These are phyloP conservation scores for Dioctria linearis DNA, from an alignment of 2,888 invertebrate species.

Conservation along the genomic window DNA sequence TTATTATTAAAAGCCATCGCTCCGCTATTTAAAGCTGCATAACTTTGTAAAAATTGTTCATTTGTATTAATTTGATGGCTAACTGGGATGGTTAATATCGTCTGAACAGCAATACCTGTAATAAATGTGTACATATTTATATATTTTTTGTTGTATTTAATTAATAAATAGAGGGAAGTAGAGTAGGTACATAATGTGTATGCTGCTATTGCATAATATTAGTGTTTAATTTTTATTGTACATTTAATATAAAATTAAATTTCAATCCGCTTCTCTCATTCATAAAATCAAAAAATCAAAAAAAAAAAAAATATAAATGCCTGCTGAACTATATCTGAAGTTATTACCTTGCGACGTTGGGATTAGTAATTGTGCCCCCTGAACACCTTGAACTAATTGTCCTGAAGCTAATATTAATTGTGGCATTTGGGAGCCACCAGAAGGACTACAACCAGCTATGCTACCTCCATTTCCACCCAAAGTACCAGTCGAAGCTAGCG, in stretches of 20 bases:
- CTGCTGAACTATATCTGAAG: slow-evolving; percentile 27
- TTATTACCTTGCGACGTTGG: slow-evolving; percentile 92
- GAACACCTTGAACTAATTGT: slow-evolving; percentile 92
- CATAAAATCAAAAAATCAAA: background rate
- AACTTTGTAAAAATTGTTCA: slow-evolving; percentile 73
- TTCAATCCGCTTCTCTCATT: background rate
- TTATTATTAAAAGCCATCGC: slow-evolving; percentile 77
- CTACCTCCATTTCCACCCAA: slow-evolving; percentile 75
- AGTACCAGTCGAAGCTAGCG: slow-evolving; percentile 71
- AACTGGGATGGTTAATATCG: slow-evolving; percentile 95
- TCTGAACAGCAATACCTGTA: slow-evolving; percentile 93
- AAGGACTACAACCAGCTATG: slow-evolving; percentile 67
- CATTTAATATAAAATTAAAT: background rate
- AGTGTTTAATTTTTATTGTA: too few species aligned
- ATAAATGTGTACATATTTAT: slow-evolving; percentile 26
- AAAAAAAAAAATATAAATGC: slow-evolving; percentile 23
- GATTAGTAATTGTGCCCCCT: slow-evolving; percentile 94
- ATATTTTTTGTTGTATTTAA: background rate
- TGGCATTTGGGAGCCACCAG: slow-evolving; percentile 77
- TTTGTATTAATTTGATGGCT: slow-evolving; percentile 85
- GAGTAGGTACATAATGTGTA: too few species aligned
- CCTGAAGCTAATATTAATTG: slow-evolving; percentile 93
- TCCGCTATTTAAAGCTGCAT: slow-evolving; percentile 61
- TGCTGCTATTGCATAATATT: background rate
- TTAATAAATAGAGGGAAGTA: background rate